These are phyloP conservation scores for Lasioglossum lativentre DNA, from an alignment of 2,888 invertebrate species.

Conservation along the genomic window DNA sequence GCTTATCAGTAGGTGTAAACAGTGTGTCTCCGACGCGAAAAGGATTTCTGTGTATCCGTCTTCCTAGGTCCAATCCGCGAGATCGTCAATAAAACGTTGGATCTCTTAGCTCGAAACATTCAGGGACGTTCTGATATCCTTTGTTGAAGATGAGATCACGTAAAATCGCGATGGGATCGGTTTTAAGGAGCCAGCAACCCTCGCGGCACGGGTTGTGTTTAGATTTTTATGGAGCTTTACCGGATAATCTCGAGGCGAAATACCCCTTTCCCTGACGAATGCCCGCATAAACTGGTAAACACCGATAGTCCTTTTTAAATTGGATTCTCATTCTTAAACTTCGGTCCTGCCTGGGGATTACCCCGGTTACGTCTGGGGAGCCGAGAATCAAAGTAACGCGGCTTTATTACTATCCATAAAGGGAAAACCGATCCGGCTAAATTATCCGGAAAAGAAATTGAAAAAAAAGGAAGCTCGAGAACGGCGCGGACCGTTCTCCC, in stretches of 20 bases:
- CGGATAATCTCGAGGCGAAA: constrained; percentile 63
- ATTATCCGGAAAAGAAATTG: constrained; percentile 49
- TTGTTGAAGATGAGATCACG: constrained; percentile 68
- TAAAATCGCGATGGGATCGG: constrained; percentile 65
- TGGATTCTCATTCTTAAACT: constrained; percentile 60
- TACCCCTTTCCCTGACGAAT: constrained; percentile 50
- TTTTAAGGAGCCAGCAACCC: constrained; percentile 51
- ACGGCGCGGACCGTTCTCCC: not conserved
- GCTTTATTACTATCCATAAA: constrained; percentile 43
- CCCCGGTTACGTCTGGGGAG: not conserved
- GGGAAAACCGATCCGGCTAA: constrained; percentile 31
- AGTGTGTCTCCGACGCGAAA: constrained; percentile 50
- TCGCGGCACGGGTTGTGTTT: constrained; percentile 51
- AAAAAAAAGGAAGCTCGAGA: constrained; percentile 24
- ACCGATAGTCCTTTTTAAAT: constrained; percentile 59
- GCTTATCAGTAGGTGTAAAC: constrained; percentile 42
- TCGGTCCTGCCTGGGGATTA: constrained; percentile 7
- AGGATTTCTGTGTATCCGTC: constrained; percentile 63
- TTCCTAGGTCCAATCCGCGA: constrained; percentile 61
- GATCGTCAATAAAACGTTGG: constrained; percentile 66
- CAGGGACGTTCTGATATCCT: constrained; percentile 51
- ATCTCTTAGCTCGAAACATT: constrained; percentile 61
- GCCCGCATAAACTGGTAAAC: constrained; percentile 61
- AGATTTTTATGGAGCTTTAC: constrained; percentile 69
- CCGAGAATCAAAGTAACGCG: constrained; percentile 42